These are phyloP conservation scores for Corbicula japonica DNA, from an alignment of 2,888 invertebrate genomes.

Conservation along the genomic window DNA sequence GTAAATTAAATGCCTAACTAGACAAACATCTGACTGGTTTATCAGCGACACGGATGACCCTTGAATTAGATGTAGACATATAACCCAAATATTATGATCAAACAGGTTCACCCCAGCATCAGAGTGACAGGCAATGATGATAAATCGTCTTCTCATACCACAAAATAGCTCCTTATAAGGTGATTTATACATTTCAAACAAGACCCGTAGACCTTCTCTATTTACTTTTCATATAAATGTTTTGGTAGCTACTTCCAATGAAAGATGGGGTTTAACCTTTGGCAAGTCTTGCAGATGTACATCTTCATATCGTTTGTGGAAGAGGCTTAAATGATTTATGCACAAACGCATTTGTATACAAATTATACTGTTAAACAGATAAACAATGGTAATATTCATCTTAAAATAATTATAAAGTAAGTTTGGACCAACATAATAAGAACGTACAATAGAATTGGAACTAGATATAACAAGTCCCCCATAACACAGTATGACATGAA, in stretches of 20 bases:
- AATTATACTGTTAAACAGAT: no score
- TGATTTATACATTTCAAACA: constrained; percentile 18
- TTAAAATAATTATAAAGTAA: no score
- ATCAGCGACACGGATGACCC: neutral
- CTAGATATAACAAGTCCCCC: no score
- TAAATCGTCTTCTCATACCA: constrained; percentile 8
- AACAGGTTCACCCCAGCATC: constrained; percentile 15
- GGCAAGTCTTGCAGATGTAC: neutral
- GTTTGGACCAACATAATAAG: no score
- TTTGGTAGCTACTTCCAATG: neutral
- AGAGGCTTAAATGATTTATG: no score
- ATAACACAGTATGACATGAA: no score
- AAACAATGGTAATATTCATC: no score
- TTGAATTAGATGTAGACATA: constrained; percentile 11
- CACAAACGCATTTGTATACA: no score
- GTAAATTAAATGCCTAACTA: neutral
- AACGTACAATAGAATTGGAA: no score
- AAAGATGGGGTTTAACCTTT: constrained; percentile 1
- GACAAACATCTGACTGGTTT: constrained; percentile 23
- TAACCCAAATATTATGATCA: constrained; percentile 22
- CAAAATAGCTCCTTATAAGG: constrained; percentile 3
- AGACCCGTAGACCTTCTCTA: constrained; percentile 18
- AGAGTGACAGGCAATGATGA: constrained; percentile 25
- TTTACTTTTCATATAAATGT: constrained; percentile 15
- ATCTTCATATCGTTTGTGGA: no score